These are phyloP conservation scores for Corvus cornix DNA, from an alignment of 2,113 vertebrate species.

Conservation along the genomic window DNA sequence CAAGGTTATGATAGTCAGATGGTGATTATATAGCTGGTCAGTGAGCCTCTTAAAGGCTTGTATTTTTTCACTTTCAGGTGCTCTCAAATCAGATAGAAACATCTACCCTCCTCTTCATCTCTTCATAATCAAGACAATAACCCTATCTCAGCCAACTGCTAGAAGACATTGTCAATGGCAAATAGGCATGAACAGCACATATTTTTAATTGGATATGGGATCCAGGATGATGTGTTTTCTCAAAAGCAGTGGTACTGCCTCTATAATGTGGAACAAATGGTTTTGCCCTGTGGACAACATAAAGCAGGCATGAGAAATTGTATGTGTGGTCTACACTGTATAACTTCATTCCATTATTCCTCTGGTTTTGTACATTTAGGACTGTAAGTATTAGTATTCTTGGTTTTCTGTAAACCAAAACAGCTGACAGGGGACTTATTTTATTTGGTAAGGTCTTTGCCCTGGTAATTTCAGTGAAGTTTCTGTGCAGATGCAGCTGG, in stretches of 20 bases:
- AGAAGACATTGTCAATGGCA: background rate
- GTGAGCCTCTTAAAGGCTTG: background rate
- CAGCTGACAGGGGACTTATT: slow-evolving; percentile 9
- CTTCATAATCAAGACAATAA: background rate
- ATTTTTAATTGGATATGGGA: slow-evolving; percentile 18
- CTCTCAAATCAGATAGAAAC: slow-evolving; percentile 12
- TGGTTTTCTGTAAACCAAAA: slow-evolving; percentile 38
- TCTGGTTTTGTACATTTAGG: background rate
- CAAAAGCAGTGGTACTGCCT: background rate
- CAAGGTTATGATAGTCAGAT: slow-evolving; percentile 21
- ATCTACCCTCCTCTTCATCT: background rate
- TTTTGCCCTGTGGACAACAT: background rate
- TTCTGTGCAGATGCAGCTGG: background rate
- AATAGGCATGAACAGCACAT: background rate
- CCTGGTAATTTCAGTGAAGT: slow-evolving; percentile 32
- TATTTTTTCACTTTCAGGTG: slow-evolving; percentile 9
- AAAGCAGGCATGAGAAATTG: slow-evolving; percentile 8
- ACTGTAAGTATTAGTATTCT: background rate
- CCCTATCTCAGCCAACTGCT: background rate
- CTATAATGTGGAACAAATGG: slow-evolving; percentile 10
- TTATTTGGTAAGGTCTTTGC: slow-evolving; percentile 37
- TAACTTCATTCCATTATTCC: slow-evolving; percentile 24
- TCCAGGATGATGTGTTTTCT: slow-evolving; percentile 7
- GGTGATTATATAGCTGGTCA: background rate
- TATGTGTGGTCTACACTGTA: background rate